Evolutionary conservation across 2,888 invertebrate genomes (phyloP).

Genomic region (Disparrhopalites patrizii): DNA sequence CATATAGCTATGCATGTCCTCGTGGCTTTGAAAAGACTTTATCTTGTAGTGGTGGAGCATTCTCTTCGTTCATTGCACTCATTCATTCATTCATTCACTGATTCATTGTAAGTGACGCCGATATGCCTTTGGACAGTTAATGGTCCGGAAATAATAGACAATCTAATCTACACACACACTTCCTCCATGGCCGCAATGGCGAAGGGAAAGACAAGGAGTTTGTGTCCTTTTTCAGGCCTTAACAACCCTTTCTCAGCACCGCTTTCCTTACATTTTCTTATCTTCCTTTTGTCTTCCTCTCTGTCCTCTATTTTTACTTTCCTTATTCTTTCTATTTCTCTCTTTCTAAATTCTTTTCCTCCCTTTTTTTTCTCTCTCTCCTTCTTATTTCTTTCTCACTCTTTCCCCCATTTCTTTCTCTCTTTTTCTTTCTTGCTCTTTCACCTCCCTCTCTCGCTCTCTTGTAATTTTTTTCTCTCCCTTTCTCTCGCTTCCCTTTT

Average conservation of each 20-base stretch:
- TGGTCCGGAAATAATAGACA: constrained; percentile 36
- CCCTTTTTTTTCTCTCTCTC: constrained; percentile 1
- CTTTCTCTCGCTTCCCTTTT: no score
- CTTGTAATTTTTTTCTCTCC: no score
- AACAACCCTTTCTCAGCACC: neutral
- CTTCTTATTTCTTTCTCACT: no score
- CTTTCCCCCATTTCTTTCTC: neutral
- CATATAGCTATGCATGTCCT: no score
- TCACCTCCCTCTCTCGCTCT: neutral
- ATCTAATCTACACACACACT: constrained; percentile 27
- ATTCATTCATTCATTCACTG: constrained; percentile 16
- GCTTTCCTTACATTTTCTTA: neutral
- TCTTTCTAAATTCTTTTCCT: neutral
- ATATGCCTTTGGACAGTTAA: constrained; percentile 34
- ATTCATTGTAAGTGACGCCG: constrained; percentile 27
- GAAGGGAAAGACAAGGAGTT: no score
- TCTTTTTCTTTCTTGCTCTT: neutral
- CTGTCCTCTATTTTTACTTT: neutral
- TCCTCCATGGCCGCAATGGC: no score
- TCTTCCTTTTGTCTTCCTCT: neutral
- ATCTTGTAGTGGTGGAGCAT: neutral
- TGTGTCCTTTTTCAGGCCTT: constrained; percentile 1
- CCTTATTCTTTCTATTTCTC: neutral
- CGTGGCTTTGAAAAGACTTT: no score
- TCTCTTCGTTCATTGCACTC: constrained; percentile 16